Evolutionary conservation across 1,140 invertebrate species (phyloP).

Genomic region (Ganaspis sp.): DNA sequence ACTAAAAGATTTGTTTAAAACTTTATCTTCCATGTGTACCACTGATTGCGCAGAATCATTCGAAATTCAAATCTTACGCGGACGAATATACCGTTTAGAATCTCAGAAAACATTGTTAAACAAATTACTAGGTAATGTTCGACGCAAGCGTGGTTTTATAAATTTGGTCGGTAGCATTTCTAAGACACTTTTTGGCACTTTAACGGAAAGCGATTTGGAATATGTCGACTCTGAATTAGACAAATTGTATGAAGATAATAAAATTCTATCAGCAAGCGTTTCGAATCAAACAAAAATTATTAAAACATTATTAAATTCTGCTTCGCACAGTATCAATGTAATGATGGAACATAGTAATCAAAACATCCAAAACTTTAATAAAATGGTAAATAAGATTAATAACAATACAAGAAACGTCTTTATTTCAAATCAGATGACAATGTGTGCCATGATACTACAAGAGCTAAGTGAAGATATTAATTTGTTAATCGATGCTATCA

Average conservation of each 20-base stretch:
- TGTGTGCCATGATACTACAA: neutral
- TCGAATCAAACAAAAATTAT: neutral
- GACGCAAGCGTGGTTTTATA: neutral
- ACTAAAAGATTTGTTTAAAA: neutral
- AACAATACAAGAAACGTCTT: neutral
- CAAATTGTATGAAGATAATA: neutral
- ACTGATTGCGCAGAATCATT: neutral
- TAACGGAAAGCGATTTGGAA: neutral
- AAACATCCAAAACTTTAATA: neutral
- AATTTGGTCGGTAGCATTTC: neutral
- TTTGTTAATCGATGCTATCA: slow-evolving; percentile 3
- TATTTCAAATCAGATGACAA: neutral
- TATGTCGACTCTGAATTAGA: neutral
- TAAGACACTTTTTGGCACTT: neutral
- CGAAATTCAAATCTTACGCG: neutral
- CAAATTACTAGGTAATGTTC: neutral
- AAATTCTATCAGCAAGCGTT: neutral
- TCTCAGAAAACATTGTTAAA: neutral
- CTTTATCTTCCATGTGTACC: neutral
- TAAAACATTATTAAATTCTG: neutral
- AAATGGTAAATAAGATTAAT: neutral
- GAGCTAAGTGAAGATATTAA: neutral
- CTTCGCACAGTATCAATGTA: neutral
- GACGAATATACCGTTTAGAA: neutral
- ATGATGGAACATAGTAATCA: neutral